phyloP scores from a whole-genome alignment of 2,113 vertebrate genomes.

The Symphodus melops region DNA sequence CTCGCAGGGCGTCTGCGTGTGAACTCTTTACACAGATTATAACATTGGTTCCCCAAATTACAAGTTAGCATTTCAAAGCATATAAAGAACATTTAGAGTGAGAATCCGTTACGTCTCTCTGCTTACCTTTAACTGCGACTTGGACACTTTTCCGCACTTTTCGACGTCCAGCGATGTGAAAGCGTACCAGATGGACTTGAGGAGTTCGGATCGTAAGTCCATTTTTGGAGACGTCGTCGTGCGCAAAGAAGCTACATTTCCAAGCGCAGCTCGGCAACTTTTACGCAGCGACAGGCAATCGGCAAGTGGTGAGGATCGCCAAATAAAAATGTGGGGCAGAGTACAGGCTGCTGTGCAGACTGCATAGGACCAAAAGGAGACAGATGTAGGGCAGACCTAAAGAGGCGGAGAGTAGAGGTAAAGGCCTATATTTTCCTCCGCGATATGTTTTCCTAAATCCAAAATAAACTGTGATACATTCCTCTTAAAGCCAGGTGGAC shows the following conservation, averaged over 20 bases:
- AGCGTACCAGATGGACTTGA: slow-evolving; percentile 85
- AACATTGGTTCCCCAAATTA: neutral
- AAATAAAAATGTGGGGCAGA: slow-evolving; percentile 61
- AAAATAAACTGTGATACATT: neutral
- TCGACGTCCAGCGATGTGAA: slow-evolving; percentile 85
- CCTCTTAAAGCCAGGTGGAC: too few species aligned
- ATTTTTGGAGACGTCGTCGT: slow-evolving; percentile 54
- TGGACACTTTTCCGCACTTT: slow-evolving; percentile 83
- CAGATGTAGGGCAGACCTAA: slow-evolving; percentile 51
- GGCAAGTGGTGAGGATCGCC: slow-evolving; percentile 23
- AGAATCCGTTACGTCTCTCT: neutral
- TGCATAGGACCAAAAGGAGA: slow-evolving; percentile 20
- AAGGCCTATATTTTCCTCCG: neutral
- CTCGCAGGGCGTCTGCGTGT: neutral
- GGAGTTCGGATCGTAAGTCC: slow-evolving; percentile 82
- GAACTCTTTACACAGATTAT: neutral
- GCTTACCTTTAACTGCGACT: slow-evolving; percentile 84
- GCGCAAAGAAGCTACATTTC: slow-evolving; percentile 62
- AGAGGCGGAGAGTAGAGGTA: slow-evolving; percentile 64
- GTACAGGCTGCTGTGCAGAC: slow-evolving; percentile 44
- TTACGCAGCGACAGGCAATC: slow-evolving; percentile 47
- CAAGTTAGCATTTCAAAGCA: neutral
- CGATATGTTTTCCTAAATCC: neutral
- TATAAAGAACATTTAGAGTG: neutral
- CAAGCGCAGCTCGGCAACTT: slow-evolving; percentile 42